phyloP scores from a whole-genome alignment of 2,888 invertebrate species.

The Brachyptera risi region DNA sequence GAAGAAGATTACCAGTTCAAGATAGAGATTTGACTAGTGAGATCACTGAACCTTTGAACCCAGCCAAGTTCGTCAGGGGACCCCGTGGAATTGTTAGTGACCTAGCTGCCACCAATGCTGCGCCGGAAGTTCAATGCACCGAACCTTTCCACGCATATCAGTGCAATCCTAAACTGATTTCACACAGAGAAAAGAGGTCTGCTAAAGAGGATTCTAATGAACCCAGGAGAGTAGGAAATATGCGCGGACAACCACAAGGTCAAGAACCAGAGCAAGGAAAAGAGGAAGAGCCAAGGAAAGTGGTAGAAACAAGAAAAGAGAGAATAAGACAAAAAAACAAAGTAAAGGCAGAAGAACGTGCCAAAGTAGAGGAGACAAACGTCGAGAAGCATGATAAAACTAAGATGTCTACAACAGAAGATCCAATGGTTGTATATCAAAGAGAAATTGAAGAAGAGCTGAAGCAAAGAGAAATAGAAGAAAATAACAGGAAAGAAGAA shows the following conservation, averaged over 20 bases:
- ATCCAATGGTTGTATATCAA: background rate
- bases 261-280: background rate
- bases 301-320: too few species aligned
- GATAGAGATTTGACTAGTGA: background rate
- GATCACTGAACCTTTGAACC: background rate
- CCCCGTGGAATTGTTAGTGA: constrained; percentile 4
- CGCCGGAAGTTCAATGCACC: constrained; percentile 4
- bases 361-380: background rate
- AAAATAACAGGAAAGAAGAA: background rate
- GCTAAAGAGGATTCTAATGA: background rate
- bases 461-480: background rate
- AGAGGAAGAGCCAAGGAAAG: background rate
- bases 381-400: background rate
- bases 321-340: background rate
- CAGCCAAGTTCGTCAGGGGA: constrained; percentile 16
- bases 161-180: background rate
- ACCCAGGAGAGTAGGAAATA: background rate
- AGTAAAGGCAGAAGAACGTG: background rate
- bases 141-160: constrained; percentile 18
- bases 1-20: background rate
- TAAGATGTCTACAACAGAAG: background rate
- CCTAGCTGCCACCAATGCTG: background rate
- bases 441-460: constrained; percentile 7
- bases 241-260: background rate
- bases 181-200: background rate